Conservation (phyloP, 2,797 vertebrate genomes). For the Corythornis leucogaster region DNA sequence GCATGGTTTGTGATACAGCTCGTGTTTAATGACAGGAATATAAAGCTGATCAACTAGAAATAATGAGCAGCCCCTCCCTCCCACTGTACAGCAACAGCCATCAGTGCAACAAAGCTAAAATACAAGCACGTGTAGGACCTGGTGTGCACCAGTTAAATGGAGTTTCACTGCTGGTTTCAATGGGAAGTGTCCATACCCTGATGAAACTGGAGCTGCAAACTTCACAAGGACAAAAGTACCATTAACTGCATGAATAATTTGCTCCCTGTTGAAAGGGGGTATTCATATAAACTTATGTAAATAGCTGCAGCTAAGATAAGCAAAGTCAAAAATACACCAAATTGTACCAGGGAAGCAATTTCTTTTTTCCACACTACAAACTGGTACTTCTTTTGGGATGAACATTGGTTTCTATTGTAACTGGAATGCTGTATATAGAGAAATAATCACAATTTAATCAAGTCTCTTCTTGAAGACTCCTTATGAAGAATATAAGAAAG, state of each 20-base stretch:
- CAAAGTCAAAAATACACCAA: neutral
- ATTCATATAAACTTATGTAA: neutral
- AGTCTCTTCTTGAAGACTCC: neutral
- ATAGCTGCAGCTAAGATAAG: neutral
- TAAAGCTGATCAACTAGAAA: neutral
- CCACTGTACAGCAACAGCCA: accelerated
- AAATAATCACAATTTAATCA: constrained; percentile 36
- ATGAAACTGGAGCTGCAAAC: neutral
- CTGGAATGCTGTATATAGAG: neutral
- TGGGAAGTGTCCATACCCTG: neutral
- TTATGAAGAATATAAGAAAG: neutral
- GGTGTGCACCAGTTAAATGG: neutral
- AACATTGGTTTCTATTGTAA: neutral
- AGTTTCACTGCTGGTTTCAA: neutral
- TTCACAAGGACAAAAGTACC: neutral
- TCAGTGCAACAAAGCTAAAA: neutral
- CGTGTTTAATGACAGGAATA: neutral
- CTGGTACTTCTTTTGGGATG: neutral
- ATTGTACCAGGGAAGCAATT: neutral
- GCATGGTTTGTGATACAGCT: neutral
- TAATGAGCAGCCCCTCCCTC: neutral
- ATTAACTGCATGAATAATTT: neutral
- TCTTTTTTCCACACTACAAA: neutral
- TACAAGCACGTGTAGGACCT: neutral
- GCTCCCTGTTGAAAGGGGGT: neutral